phyloP scores from a whole-genome alignment of 2,797 vertebrate species.

The Morelia viridis region DNA sequence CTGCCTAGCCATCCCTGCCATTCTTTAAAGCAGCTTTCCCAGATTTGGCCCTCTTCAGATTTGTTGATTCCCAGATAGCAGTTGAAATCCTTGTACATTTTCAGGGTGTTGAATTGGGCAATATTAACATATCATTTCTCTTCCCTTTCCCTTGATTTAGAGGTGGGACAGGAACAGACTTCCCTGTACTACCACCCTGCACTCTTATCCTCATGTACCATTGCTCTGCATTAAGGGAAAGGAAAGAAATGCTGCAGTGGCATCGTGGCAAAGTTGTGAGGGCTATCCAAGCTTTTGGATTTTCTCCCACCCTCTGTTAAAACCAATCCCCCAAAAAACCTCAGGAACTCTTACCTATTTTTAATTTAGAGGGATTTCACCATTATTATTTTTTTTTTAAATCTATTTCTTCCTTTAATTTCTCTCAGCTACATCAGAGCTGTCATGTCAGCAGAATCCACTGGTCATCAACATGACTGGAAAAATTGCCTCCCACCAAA shows the following conservation, averaged over 20 bases:
- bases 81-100: neutral
- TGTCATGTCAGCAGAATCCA: slow-evolving; percentile 88
- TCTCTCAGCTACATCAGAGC: slow-evolving; percentile 79
- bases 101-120: neutral
- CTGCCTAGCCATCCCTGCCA: neutral
- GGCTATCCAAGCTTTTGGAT: neutral
- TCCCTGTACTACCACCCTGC: neutral
- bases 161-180: neutral
- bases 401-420: neutral
- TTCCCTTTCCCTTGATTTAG: neutral
- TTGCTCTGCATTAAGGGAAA: neutral
- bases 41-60: neutral
- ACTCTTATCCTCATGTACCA: too few relatives aligned
- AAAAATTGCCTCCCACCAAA: slow-evolving; percentile 70
- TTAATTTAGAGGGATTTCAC: neutral
- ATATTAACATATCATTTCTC: neutral
- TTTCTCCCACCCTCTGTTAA: neutral
- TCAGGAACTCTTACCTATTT: neutral
- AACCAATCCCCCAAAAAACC: neutral
- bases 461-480: slow-evolving; percentile 82
- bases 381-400: neutral
- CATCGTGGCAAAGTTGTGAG: neutral
- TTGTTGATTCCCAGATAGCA: neutral
- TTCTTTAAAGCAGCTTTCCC: neutral
- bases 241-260: neutral